Conservation (phyloP, 2,113 vertebrate genomes). For the Paramormyrops kingsleyae region DNA sequence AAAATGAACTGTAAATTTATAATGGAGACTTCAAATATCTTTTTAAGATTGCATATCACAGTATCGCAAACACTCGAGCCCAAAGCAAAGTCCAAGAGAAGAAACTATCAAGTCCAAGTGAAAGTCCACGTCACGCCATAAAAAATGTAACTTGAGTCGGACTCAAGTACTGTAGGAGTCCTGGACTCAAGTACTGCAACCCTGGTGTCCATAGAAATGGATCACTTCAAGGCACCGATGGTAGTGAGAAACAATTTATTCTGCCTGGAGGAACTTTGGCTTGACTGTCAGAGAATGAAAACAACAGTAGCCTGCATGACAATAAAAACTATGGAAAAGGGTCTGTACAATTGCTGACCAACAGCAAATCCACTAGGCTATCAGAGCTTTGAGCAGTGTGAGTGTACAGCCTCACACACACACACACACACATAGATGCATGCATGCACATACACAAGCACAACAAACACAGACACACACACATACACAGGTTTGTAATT, state of each 20-base stretch:
- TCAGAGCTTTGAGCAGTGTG: background rate
- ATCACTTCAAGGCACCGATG: background rate
- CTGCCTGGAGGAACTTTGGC: background rate
- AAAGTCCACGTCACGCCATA: too few relatives aligned
- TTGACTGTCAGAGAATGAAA: background rate
- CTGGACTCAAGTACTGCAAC: background rate
- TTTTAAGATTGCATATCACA: too few relatives aligned
- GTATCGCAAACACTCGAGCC: too few relatives aligned
- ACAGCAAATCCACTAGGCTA: background rate
- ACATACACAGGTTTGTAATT: too few relatives aligned
- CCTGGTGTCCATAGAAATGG: background rate
- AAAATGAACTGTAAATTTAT: too few relatives aligned
- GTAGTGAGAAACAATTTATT: background rate
- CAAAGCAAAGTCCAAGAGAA: too few relatives aligned
- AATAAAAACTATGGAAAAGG: background rate
- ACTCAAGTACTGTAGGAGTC: too few relatives aligned
- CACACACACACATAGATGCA: background rate
- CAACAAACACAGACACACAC: too few relatives aligned
- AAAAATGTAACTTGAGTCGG: background rate
- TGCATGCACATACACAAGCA: background rate
- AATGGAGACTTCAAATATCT: too few relatives aligned
- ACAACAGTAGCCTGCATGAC: background rate
- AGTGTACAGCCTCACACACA: background rate
- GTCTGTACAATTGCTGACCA: background rate
- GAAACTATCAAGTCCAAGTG: too few relatives aligned